phyloP scores from a whole-genome alignment of 2,113 vertebrate species.

The Piaya cayana region DNA sequence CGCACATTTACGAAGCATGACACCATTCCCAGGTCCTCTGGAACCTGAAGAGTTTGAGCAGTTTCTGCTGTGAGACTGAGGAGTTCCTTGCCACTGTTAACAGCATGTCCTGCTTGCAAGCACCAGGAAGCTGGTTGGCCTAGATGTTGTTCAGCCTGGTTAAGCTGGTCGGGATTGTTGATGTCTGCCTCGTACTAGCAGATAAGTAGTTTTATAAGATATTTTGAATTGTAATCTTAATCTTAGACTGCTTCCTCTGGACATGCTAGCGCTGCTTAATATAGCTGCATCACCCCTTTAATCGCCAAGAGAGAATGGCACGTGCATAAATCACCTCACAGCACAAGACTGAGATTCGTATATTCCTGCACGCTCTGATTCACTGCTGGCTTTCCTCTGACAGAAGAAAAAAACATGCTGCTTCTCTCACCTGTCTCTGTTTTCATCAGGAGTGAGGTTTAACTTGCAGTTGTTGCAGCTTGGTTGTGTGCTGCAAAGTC shows the following conservation, averaged over 20 bases:
- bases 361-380: neutral
- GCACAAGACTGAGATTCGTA: accelerated
- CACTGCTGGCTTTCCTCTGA: neutral
- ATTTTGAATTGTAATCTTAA: neutral
- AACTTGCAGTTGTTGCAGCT: neutral
- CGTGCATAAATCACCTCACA: neutral
- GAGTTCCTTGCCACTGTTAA: neutral
- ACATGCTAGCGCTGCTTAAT: neutral
- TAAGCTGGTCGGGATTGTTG: neutral
- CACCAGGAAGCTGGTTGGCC: neutral
- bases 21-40: neutral
- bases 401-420: neutral
- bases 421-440: neutral
- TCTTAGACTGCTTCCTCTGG: neutral
- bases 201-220: conserved; percentile 24
- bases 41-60: conserved; percentile 13
- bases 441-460: neutral
- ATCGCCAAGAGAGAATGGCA: neutral
- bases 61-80: neutral
- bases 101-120: conserved; percentile 4
- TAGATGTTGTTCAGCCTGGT: neutral
- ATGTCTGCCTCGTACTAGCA: conserved; percentile 6
- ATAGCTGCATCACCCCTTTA: neutral
- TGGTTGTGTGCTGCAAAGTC: neutral
- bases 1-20: neutral